Conservation (phyloP, 1,140 invertebrate species). For the Drosophila kanapiae region DNA sequence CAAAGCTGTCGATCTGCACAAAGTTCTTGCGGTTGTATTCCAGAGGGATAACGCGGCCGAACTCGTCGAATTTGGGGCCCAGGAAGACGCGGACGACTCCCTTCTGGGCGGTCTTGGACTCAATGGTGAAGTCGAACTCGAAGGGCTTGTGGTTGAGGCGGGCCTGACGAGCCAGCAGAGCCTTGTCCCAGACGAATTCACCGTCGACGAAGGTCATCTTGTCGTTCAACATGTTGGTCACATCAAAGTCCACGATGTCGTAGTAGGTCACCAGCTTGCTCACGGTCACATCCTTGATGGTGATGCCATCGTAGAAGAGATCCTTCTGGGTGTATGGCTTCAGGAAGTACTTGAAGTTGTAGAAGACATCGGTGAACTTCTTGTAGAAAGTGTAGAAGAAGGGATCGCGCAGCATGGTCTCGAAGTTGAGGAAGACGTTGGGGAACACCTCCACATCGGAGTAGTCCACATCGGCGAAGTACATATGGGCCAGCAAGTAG, state of each 20-base stretch:
- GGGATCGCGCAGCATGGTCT: constrained; percentile 89
- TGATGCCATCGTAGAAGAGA: constrained; percentile 87
- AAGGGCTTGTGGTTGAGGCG: constrained; percentile 89
- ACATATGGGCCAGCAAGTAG: constrained; percentile 85
- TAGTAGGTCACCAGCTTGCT: constrained; percentile 90
- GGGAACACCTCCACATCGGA: constrained; percentile 71
- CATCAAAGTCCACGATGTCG: constrained; percentile 89
- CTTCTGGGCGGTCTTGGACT: constrained; percentile 85
- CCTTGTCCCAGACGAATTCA: constrained; percentile 76
- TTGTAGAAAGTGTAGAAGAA: constrained; percentile 89
- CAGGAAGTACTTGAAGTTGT: constrained; percentile 86
- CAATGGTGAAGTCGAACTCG: constrained; percentile 86
- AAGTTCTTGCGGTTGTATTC: constrained; percentile 88
- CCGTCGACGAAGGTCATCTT: constrained; percentile 79
- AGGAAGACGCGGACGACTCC: constrained; percentile 87
- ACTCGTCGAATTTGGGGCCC: constrained; percentile 87
- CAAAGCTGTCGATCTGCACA: constrained; percentile 90
- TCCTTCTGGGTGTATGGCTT: constrained; percentile 88
- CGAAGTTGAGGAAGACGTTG: constrained; percentile 86
- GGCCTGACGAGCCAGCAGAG: constrained; percentile 82
- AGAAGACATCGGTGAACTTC: constrained; percentile 86
- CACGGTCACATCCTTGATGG: constrained; percentile 88
- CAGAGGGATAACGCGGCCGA: constrained; percentile 86
- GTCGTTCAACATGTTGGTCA: constrained; percentile 88
- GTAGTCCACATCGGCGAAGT: constrained; percentile 82